Conservation (phyloP, 2,797 vertebrate genomes). For the Brotula barbata region DNA sequence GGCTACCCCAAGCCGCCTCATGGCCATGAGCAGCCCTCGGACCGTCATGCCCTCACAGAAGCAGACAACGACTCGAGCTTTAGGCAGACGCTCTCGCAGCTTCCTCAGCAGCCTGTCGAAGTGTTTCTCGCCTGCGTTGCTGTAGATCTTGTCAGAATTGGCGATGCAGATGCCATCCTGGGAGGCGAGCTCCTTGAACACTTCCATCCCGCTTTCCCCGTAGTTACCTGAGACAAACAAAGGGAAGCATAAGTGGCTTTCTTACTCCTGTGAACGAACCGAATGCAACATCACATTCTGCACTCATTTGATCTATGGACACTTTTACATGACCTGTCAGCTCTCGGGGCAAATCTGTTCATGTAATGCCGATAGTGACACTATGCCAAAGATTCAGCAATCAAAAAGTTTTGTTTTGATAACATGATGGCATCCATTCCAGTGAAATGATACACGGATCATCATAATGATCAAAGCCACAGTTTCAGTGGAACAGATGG, state of each 20-base stretch:
- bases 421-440: too few species aligned
- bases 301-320: constrained; percentile 1
- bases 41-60: constrained; percentile 99
- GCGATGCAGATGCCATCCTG: constrained; percentile 96
- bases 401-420: too few species aligned
- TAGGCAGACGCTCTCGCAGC: constrained; percentile 91
- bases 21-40: constrained; percentile 92
- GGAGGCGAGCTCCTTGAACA: constrained; percentile 94
- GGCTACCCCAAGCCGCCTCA: constrained; percentile 89
- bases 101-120: constrained; percentile 94
- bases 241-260: constrained; percentile 33
- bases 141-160: constrained; percentile 99
- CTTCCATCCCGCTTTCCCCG: constrained; percentile 98
- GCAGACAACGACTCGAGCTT: constrained; percentile 95
- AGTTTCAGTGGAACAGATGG: constrained; percentile 18
- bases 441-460: too few species aligned
- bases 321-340: constrained; percentile 13
- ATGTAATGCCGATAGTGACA: too few species aligned
- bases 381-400: not conserved
- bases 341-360: too few species aligned
- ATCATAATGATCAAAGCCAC: constrained; percentile 22
- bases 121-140: constrained; percentile 94
- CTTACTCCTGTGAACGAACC: not conserved
- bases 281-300: not conserved
- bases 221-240: constrained; percentile 87